Conservation (phyloP, 2,888 invertebrate genomes). For the Drosophila paracracens region DNA sequence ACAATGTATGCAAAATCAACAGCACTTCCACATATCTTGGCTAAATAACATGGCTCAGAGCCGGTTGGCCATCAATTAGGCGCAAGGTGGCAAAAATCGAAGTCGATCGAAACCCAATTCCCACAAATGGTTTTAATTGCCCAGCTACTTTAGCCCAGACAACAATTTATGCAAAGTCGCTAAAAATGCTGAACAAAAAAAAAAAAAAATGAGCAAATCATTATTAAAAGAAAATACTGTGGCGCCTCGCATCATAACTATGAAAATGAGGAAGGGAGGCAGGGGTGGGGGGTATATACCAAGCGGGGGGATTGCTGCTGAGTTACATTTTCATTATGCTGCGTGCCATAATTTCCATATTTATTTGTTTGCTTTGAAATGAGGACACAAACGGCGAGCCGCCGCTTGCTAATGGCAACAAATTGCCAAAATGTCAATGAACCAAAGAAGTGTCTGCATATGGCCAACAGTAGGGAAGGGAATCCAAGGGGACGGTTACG, state of each 20-base stretch:
- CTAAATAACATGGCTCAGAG: slow-evolving; percentile 39
- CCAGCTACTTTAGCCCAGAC: slow-evolving; percentile 18
- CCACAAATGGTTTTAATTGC: slow-evolving; percentile 37
- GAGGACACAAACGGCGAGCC: slow-evolving; percentile 65
- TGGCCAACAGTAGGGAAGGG: slow-evolving; percentile 16
- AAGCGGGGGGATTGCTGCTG: slow-evolving; percentile 23
- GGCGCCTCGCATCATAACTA: slow-evolving; percentile 29
- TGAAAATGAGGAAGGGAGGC: background rate
- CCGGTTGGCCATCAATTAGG: slow-evolving; percentile 48
- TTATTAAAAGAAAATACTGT: slow-evolving; percentile 9
- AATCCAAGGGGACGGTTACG: background rate
- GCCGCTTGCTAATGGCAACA: slow-evolving; percentile 66
- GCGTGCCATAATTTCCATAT: slow-evolving; percentile 62
- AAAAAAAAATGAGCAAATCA: background rate
- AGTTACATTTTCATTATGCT: slow-evolving; percentile 72
- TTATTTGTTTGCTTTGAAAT: slow-evolving; percentile 69
- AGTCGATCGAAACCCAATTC: slow-evolving; percentile 44
- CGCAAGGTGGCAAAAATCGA: slow-evolving; percentile 59
- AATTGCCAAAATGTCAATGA: slow-evolving; percentile 76
- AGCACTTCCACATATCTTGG: slow-evolving; percentile 42
- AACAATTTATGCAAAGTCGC: slow-evolving; percentile 49
- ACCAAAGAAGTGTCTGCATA: slow-evolving; percentile 72
- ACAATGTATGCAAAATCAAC: slow-evolving; percentile 68
- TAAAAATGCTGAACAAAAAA: slow-evolving; percentile 10
- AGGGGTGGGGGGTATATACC: background rate